Conservation (phyloP, 1,140 invertebrate species). For the Cydia pomonella region DNA sequence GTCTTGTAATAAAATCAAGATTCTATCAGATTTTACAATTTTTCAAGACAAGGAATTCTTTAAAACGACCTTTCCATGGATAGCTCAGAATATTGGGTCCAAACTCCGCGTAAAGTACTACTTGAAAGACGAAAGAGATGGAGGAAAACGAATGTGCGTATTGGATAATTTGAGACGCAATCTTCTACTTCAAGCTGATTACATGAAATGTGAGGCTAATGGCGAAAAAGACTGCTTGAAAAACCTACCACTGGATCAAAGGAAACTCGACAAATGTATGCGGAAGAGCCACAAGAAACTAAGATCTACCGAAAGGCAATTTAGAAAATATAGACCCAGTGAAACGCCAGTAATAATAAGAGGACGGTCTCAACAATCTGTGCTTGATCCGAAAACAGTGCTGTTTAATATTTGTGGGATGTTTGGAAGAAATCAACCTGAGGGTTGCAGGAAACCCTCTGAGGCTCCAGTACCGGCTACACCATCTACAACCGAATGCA, state of each 20-base stretch:
- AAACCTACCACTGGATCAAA: neutral
- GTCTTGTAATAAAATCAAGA: slow-evolving; percentile 6
- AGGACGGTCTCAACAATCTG: neutral
- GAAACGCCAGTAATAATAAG: neutral
- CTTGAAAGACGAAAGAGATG: slow-evolving; percentile 2
- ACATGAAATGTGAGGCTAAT: slow-evolving; percentile 19
- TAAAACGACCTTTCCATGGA: neutral
- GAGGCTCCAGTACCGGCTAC: neutral
- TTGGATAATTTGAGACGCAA: slow-evolving; percentile 3
- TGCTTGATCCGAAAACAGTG: neutral
- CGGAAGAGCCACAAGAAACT: neutral
- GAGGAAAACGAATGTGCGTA: neutral
- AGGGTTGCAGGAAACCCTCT: slow-evolving; percentile 1
- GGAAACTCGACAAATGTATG: neutral
- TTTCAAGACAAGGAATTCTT: slow-evolving; percentile 2
- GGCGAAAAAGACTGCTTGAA: neutral
- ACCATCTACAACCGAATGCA: neutral
- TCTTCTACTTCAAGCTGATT: slow-evolving; percentile 16
- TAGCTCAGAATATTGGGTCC: neutral
- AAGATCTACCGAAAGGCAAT: neutral
- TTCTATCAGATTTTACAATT: slow-evolving; percentile 14
- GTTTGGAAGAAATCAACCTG: neutral
- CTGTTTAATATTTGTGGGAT: neutral
- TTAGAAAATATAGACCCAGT: neutral
- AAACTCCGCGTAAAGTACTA: neutral